Percentiles rank a stretch among this genome's conserved stretches.
Conservation (phyloP, 2,797 vertebrate species). For the Paguma larvata region DNA sequence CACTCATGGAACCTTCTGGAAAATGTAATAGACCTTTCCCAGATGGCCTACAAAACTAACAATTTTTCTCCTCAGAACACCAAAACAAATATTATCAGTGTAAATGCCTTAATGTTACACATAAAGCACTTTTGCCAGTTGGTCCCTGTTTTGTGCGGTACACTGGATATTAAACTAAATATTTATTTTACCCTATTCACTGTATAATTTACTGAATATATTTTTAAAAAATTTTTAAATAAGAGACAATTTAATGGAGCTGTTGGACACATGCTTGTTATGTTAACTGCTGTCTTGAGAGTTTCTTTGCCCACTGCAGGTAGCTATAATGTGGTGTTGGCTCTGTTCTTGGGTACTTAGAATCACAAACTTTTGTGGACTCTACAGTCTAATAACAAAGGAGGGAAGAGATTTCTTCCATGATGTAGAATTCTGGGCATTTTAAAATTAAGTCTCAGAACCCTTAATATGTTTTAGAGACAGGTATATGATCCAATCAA, state of each 20-base stretch:
- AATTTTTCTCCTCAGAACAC: neutral
- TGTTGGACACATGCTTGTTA: neutral
- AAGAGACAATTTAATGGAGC: neutral
- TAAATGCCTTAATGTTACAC: neutral
- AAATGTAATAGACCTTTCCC: neutral
- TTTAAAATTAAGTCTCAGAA: neutral
- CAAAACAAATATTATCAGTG: neutral
- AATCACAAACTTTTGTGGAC: neutral
- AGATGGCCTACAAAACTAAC: neutral
- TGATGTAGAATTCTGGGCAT: neutral
- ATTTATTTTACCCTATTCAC: neutral
- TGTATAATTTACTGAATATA: neutral
- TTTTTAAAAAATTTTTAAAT: neutral
- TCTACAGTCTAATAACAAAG: neutral
- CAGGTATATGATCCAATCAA: neutral
- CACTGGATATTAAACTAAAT: neutral
- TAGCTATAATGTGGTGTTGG: accelerated
- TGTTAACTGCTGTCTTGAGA: neutral
- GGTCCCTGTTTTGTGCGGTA: neutral
- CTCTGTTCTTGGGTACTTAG: neutral
- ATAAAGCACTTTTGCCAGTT: neutral
- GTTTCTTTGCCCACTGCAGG: neutral
- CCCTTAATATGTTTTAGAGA: neutral
- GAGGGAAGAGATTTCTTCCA: neutral
- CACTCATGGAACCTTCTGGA: neutral